Conservation (phyloP, 2,797 vertebrate genomes). For the Cyclopterus lumpus region DNA sequence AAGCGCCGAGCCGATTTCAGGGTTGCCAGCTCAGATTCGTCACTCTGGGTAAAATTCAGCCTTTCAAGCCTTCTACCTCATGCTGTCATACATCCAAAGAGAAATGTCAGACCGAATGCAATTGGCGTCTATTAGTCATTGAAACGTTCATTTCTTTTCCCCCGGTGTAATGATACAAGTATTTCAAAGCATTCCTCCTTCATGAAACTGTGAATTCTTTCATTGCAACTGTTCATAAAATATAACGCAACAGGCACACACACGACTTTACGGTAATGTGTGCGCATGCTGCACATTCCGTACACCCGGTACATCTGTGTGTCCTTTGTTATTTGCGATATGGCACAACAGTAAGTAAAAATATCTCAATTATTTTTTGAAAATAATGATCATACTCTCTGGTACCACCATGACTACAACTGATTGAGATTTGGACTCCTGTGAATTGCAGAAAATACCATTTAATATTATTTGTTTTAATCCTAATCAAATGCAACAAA, state of each 20-base stretch:
- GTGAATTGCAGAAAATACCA: background rate
- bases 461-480: background rate
- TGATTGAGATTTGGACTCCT: background rate
- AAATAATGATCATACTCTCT: background rate
- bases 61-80: conserved; percentile 54
- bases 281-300: background rate
- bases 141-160: conserved; percentile 30
- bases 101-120: conserved; percentile 54
- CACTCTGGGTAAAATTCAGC: conserved; percentile 53
- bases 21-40: conserved; percentile 65
- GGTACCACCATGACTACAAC: background rate
- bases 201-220: conserved; percentile 19
- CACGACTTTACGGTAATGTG: background rate
- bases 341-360: background rate
- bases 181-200: conserved; percentile 32
- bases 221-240: conserved; percentile 13
- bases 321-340: conserved; percentile 3
- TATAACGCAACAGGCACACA: conserved; percentile 12
- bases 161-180: conserved; percentile 38
- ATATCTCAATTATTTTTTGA: background rate
- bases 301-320: background rate
- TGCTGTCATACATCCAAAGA: conserved; percentile 49
- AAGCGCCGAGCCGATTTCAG: conserved; percentile 60
- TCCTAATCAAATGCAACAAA: background rate
- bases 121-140: conserved; percentile 51